Percentiles rank a stretch among this genome's conserved stretches.
Evolutionary conservation across 92 coral and sea anemone genomes (phyloP).

Genomic region (Anthopleura xanthogrammica): DNA sequence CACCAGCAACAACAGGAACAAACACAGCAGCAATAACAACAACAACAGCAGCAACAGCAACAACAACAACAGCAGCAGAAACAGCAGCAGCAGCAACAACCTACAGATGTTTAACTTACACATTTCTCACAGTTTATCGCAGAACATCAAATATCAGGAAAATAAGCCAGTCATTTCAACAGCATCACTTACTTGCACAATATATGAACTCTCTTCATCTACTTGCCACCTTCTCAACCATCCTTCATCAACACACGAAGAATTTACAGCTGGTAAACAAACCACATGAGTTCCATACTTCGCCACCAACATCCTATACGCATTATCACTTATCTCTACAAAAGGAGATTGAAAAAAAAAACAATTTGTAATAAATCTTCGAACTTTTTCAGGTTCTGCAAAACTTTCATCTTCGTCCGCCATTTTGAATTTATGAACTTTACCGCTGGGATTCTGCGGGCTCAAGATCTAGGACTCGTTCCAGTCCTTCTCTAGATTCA

Average conservation of each 20-base stretch:
- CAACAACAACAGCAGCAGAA: background rate
- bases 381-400: background rate
- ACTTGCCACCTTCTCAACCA: background rate
- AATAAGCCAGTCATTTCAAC: background rate
- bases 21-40: background rate
- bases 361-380: conserved; percentile 20
- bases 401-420: conserved; percentile 38
- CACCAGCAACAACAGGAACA: background rate
- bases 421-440: conserved; percentile 44
- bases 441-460: conserved; percentile 22
- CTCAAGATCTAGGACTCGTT: background rate
- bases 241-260: background rate
- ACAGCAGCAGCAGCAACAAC: background rate
- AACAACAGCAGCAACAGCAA: background rate
- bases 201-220: background rate
- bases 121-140: background rate
- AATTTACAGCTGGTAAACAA: background rate
- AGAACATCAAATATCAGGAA: background rate
- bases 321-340: conserved; percentile 36
- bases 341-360: conserved; percentile 57
- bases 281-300: conserved; percentile 22
- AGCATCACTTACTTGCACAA: background rate
- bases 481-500: conserved; percentile 15
- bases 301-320: conserved; percentile 50
- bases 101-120: background rate